Base-by-base conservation (phyloP, 2,113 vertebrate genomes). In the Zingel zingel region DNA sequence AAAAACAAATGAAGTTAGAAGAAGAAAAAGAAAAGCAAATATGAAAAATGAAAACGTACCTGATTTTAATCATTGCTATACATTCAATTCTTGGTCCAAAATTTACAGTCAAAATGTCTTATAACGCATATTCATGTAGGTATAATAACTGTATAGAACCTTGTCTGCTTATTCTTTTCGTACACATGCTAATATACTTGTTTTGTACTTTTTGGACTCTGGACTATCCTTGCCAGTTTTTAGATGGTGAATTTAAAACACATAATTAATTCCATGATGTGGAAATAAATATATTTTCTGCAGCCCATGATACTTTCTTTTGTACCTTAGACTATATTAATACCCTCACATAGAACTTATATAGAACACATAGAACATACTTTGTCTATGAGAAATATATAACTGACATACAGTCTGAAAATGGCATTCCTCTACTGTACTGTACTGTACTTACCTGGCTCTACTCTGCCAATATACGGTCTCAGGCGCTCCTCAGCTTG, bases 381-480 rank as follows among this genome's bases (percentile, higher is more conserved):
- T n/a, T 2, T 74, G 10, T 47, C 33, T 16, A 16, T 39, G 18
- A 11, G 4, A 74, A 7, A 53, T 36, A n/a, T 33, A 1, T 9
- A 47, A 63, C 30, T 63, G 64, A 4, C 14, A 43, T 33, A 3
- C 13, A 27, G 45, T 30, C 1, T 54, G 3, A 30, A 19, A 65
- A 33, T 10, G 13, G 14, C 18, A 54, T 63, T 36, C 1, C 21
- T 74, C 12, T 0, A 6, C n/a, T 54, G 8, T 30, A 47, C n/a
- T 54, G 8, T 30, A 47, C 13, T 21, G 15, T 15, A 36, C 78
- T 91, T 86, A 95, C 95, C 95, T 77, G 94, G 90, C 13, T 93
- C 78, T 3, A 95, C 94, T 90, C 94, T 92, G 76, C 94, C 94
- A 59, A 95, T 81, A 57, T 95, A 95, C 0, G 95, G 95, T 77